Evolutionary conservation across 2,888 invertebrate genomes (phyloP), one percentile per base, ranked within the genome.

Genomic region (Sinopyrophorus schimmeli): DNA sequence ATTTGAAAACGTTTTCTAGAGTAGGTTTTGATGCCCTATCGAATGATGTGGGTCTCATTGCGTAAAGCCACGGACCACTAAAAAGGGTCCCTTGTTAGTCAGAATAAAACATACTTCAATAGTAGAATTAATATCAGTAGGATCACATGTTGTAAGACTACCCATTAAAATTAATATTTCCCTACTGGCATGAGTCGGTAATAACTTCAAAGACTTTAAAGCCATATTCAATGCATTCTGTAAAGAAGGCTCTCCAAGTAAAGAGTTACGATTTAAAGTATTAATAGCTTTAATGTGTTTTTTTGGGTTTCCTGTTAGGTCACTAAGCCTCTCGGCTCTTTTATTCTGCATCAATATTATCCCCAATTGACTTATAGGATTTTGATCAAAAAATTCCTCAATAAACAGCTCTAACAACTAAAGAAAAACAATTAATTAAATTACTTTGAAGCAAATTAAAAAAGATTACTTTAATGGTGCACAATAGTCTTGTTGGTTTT

Each of bases 361-460:
- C 14, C 98, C 98, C 56, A 99, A 76, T 74, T 99, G 99, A 69
- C 97, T 96, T 40, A 99, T 89, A 5, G 99, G 99, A 75, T 99
- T 99, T 73, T 97, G 95, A 74, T 98, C 97, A 73, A 98, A 97
- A 70, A 92, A 99, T 71, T 97, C 96, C 62, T 95, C 92, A 47
- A 99, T 84, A 72, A 98, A 99, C 55, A 86, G 83, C 74, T 95
- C 92, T 51, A 99, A 70, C 7, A 96, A 76, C 92, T 94, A 70
- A 57, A 81, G 77, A 55, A 55, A 49, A 23, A 24, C 24, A 50
- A 5, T 18, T 18, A 18, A 18, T 5, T 5, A 18, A 18, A 18
- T n/a, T 2, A 23, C 10, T 32, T 32, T 14, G 3, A 10, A 32
- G 54, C 40, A 31, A 31, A 5, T 16, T 17, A 31, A 2, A 20